Base-by-base conservation (phyloP, 2,113 vertebrate species). In the Paracyprichromis sp. region DNA sequence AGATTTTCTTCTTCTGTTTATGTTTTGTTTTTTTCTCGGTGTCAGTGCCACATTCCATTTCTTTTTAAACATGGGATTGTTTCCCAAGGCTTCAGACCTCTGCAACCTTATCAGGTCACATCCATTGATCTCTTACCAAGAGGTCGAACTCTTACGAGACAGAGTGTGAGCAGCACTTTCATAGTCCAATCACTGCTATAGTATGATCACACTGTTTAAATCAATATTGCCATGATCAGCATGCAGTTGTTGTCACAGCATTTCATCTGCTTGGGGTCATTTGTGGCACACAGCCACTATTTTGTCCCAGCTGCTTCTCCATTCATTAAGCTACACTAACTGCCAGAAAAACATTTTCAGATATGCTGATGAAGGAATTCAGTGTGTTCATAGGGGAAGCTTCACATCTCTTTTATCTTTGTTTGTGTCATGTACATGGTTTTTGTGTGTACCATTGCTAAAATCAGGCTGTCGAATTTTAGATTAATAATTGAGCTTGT, bases 111-210 rank as follows among this genome's bases (percentile, higher is more conserved):
- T 85, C 83, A 82, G 90, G 88, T 86, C 84, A 66, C 69, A 87
- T 79, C 63, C 89, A 93, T 95, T 87, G 86, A 93, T 93, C 85
- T 88, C 34, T 43, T n/a, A 61, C 56, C n/a, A 29, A 82, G 26
- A 53, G 83, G n/a, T 86, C 36, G 29, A 82, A 76, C 69, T 84
- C n/a, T 82, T 90, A 84, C 81, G 81, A 89, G 80, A 43, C 34
- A 73, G 71, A 90, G 86, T 38, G 73, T 54, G 85, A 86, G 86
- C 53, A 63, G 83, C 47, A 45, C 66, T 87, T 86, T 84, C 90
- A 83, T 34, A 69, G 50, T 69, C 29, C 54, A 54, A 76, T 89
- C 86, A 88, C 31, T 84, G 85, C 76, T 87, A 52, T 88, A 40
- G 84, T 76, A 82, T 83, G 85, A 86, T 78, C 53, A 52, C 24